These are phyloP conservation scores for Phenganax marumi DNA, from an alignment of 92 coral and sea anemone species.

Conservation along the genomic window DNA sequence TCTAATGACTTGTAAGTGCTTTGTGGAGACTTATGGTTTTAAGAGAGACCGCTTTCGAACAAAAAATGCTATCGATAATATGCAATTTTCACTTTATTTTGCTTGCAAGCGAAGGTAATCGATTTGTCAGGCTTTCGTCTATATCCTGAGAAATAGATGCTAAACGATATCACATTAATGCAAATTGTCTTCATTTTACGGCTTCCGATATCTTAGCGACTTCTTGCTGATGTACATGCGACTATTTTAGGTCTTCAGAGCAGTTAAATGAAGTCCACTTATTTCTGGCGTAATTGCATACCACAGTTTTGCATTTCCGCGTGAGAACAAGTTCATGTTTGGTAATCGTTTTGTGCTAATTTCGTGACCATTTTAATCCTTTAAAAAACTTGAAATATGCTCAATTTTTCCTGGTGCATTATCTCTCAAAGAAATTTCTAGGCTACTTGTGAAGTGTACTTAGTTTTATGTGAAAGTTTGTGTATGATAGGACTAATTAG, in stretches of 20 bases:
- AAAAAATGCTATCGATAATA: background rate
- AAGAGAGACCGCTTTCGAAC: background rate
- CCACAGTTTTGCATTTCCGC: background rate
- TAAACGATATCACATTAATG: constrained; percentile 3
- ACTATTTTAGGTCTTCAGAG: background rate
- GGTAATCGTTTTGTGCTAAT: background rate
- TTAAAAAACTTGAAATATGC: background rate
- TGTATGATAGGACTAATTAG: background rate
- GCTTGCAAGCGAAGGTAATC: background rate
- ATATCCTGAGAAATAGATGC: background rate
- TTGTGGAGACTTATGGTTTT: background rate
- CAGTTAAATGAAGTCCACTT: no score
- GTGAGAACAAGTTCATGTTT: background rate
- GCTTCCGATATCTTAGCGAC: background rate
- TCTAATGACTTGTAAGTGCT: no score
- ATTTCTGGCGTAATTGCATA: no score
- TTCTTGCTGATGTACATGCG: background rate
- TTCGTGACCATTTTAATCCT: background rate
- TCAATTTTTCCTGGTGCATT: background rate
- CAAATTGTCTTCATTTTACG: background rate
- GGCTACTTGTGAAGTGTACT: background rate
- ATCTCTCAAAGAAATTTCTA: background rate
- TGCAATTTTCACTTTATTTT: background rate
- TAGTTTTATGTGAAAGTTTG: background rate
- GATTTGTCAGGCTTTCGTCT: background rate